Evolutionary conservation across 1,140 invertebrate genomes (phyloP).

Genomic region (Chrysoperla carnea): DNA sequence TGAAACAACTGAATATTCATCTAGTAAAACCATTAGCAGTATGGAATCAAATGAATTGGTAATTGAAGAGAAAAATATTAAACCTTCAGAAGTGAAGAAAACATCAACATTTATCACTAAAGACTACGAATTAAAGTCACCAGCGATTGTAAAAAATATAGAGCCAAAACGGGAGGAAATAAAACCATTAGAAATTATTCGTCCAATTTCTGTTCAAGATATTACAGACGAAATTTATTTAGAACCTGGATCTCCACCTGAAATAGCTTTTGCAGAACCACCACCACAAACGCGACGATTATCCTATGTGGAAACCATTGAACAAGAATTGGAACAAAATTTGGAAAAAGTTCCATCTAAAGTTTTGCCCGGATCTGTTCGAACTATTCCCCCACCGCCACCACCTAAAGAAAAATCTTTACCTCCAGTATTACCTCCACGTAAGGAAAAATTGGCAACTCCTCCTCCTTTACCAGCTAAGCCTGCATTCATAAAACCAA

Average conservation of each 20-base stretch:
- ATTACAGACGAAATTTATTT: constrained; percentile 27
- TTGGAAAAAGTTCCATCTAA: constrained; percentile 30
- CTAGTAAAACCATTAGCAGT: constrained; percentile 5
- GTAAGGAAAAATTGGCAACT: constrained; percentile 21
- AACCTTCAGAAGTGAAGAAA: constrained; percentile 21
- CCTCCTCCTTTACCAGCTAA: constrained; percentile 25
- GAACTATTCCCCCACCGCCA: constrained; percentile 25
- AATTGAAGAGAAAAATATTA: constrained; percentile 21
- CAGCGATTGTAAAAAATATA: constrained; percentile 27
- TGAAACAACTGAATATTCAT: constrained; percentile 3
- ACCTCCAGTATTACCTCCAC: constrained; percentile 23
- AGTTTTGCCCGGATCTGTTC: constrained; percentile 29
- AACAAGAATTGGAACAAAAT: constrained; percentile 35
- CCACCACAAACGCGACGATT: constrained; percentile 22
- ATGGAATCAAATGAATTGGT: constrained; percentile 19
- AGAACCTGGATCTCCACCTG: constrained; percentile 41
- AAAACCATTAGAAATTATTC: constrained; percentile 17
- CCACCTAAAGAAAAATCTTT: constrained; percentile 16
- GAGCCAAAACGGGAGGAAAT: constrained; percentile 25
- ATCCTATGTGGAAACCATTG: constrained; percentile 35
- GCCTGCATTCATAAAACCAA: constrained; percentile 9
- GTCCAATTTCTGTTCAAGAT: constrained; percentile 21
- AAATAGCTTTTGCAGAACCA: constrained; percentile 38
- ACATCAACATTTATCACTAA: constrained; percentile 20
- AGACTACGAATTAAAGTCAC: constrained; percentile 28